Conservation (phyloP, 2,888 invertebrate genomes). For the Phaonia tiefii region DNA sequence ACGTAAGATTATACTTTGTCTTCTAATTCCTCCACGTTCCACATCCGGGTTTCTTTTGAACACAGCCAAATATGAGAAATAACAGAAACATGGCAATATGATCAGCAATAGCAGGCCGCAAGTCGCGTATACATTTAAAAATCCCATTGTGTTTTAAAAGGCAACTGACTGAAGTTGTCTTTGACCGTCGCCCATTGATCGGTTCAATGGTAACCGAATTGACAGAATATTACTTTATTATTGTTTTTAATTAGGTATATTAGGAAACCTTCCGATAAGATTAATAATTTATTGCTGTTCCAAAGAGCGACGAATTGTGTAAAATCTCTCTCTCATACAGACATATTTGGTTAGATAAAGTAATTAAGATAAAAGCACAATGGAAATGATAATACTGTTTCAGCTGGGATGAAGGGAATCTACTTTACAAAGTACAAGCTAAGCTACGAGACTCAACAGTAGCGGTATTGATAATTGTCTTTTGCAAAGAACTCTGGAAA, state of each 20-base stretch:
- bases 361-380: no score
- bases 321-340: no score
- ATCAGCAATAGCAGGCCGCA: neutral
- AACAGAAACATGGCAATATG: slow-evolving; percentile 48
- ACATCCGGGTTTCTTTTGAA: neutral
- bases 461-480: no score
- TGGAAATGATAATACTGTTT: no score
- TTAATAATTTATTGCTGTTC: slow-evolving; percentile 10
- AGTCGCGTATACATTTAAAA: neutral
- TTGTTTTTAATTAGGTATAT: neutral
- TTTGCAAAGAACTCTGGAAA: no score
- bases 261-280: slow-evolving; percentile 27
- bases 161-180: neutral
- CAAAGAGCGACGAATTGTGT: no score
- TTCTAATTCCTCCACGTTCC: slow-evolving; percentile 2
- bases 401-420: no score
- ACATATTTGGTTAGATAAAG: no score
- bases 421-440: no score
- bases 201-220: neutral
- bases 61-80: slow-evolving; percentile 39
- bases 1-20: neutral
- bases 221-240: slow-evolving; percentile 14
- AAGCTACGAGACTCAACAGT: no score
- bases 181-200: neutral
- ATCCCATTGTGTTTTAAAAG: neutral